phyloP scores from a whole-genome alignment of 2,888 invertebrate species.

The Adelognathus sp. region DNA sequence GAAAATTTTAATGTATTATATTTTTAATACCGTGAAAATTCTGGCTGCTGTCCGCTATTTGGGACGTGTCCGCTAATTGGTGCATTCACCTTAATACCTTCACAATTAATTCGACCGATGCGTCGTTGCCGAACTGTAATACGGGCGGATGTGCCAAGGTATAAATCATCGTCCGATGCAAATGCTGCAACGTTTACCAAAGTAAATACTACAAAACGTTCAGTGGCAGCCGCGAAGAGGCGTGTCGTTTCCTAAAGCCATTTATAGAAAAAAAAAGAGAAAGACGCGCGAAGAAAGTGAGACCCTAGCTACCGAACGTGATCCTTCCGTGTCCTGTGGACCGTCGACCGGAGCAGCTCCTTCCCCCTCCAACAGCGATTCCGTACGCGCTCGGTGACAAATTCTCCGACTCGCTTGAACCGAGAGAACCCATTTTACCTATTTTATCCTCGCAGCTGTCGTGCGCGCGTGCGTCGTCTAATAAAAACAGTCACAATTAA shows the following conservation, averaged over 20 bases:
- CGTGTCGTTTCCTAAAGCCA: conserved; percentile 79
- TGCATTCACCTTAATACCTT: too few species aligned
- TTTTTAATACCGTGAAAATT: too few species aligned
- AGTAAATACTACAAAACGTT: conserved; percentile 44
- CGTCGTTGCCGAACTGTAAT: too few species aligned
- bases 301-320: conserved; percentile 74
- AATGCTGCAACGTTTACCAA: conserved; percentile 2
- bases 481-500: conserved; percentile 14
- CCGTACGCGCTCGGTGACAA: neutral
- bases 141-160: too few species aligned
- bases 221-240: conserved; percentile 74
- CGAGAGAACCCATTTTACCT: conserved; percentile 16
- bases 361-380: conserved; percentile 1
- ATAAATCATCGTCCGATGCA: too few species aligned
- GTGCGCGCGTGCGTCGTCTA: conserved; percentile 49
- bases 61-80: too few species aligned
- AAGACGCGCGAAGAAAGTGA: conserved; percentile 62
- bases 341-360: conserved; percentile 4
- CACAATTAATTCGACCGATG: too few species aligned
- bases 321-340: conserved; percentile 71
- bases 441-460: conserved; percentile 58
- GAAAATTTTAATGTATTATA: too few species aligned
- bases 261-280: conserved; percentile 72
- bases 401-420: neutral
- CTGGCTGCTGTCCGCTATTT: too few species aligned